A percentile compares a stretch with the other conserved stretches of the same genome.
Evolutionary conservation across 2,113 vertebrate species (phyloP).

Genomic region (Grammomys surdaster): DNA sequence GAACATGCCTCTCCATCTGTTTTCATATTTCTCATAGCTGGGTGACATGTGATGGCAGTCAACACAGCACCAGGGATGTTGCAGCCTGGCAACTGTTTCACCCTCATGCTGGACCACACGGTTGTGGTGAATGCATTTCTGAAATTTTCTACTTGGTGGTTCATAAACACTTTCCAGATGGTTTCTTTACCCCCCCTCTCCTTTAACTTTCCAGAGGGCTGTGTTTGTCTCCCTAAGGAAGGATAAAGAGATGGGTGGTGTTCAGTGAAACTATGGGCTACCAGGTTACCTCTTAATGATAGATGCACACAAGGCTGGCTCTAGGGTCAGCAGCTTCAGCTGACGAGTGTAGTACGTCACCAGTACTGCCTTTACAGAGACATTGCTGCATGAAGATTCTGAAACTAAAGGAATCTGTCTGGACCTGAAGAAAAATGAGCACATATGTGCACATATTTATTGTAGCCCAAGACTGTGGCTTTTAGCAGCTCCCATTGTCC

Average conservation of each 20-base stretch:
- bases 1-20: fast-evolving
- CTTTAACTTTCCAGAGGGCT: neutral
- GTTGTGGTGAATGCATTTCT: neutral
- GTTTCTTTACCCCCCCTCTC: neutral
- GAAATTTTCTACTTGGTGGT: neutral
- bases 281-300: neutral
- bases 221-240: neutral
- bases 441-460: neutral
- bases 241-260: neutral
- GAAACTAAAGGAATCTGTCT: neutral
- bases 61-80: fast-evolving
- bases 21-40: fast-evolving
- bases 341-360: neutral
- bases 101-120: neutral
- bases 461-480: neutral
- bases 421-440: neutral
- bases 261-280: neutral
- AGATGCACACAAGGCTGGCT: neutral
- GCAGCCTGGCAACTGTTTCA: fast-evolving
- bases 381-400: neutral
- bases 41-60: fast-evolving
- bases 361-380: neutral
- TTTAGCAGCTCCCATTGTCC: neutral
- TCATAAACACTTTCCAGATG: neutral
- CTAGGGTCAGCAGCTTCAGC: too few species aligned